phyloP scores from a whole-genome alignment of 1,140 invertebrate genomes.

The Saccostrea glomerata region DNA sequence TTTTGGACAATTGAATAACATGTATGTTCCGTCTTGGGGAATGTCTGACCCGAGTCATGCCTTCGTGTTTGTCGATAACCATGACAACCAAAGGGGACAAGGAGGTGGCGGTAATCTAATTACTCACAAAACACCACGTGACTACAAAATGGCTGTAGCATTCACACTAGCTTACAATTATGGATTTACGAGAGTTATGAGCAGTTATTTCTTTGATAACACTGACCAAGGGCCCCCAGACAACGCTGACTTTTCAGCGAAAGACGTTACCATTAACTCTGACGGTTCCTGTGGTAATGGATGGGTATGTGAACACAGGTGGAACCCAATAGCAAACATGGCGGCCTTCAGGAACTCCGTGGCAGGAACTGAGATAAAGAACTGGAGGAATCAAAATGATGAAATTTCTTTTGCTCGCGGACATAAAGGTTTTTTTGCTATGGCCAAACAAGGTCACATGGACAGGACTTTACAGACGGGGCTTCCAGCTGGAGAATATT shows the following conservation, averaged over 20 bases:
- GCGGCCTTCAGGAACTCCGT: slow-evolving; percentile 63
- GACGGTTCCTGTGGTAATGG: slow-evolving; percentile 86
- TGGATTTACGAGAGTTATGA: slow-evolving; percentile 87
- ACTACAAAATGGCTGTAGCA: slow-evolving; percentile 85
- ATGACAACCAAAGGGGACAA: slow-evolving; percentile 80
- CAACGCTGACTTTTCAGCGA: slow-evolving; percentile 81
- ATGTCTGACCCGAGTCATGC: slow-evolving; percentile 77
- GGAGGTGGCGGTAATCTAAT: slow-evolving; percentile 66
- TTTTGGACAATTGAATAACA: slow-evolving; percentile 63
- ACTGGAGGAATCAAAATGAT: slow-evolving; percentile 68
- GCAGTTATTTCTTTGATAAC: slow-evolving; percentile 82
- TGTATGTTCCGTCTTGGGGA: slow-evolving; percentile 73
- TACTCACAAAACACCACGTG: slow-evolving; percentile 66
- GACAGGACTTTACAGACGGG: slow-evolving; percentile 81
- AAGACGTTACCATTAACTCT: slow-evolving; percentile 79
- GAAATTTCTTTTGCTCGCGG: slow-evolving; percentile 74
- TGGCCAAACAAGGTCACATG: slow-evolving; percentile 69
- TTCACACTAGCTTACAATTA: slow-evolving; percentile 89
- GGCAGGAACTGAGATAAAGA: slow-evolving; percentile 1
- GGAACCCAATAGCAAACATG: slow-evolving; percentile 91
- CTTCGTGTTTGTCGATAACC: slow-evolving; percentile 80
- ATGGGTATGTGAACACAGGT: slow-evolving; percentile 94
- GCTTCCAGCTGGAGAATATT: slow-evolving; percentile 88
- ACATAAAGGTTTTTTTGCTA: slow-evolving; percentile 75
- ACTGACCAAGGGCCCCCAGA: slow-evolving; percentile 51